These are phyloP conservation scores for Dinothrombium tinctorium DNA, from an alignment of 1,140 invertebrate genomes.

Conservation along the genomic window DNA sequence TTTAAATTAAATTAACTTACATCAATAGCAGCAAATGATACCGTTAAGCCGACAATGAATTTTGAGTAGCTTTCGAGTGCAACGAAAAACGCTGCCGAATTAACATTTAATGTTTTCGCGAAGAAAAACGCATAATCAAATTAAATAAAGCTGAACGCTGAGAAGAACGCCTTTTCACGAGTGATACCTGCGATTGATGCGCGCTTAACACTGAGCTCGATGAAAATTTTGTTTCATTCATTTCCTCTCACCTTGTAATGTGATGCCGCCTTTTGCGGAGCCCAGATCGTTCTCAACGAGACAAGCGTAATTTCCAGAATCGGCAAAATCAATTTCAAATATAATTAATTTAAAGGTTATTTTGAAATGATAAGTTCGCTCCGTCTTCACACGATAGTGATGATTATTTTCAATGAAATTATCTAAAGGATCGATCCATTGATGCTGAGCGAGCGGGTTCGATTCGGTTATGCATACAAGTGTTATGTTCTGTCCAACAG, in stretches of 20 bases:
- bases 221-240: too few species aligned
- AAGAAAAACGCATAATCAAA: too few species aligned
- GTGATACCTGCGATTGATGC: too few species aligned
- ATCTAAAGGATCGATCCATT: conserved; percentile 34
- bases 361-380: conserved; percentile 4
- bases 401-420: not conserved
- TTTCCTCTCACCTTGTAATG: conserved; percentile 4
- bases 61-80: too few species aligned
- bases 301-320: conserved; percentile 4
- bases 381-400: not conserved
- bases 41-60: too few species aligned
- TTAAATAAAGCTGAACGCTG: too few species aligned
- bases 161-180: too few species aligned
- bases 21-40: too few species aligned
- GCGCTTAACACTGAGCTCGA: too few species aligned
- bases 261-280: not conserved
- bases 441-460: conserved; percentile 67
- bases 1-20: too few species aligned
- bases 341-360: conserved; percentile 2
- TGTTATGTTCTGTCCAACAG: conserved; percentile 48
- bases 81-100: too few species aligned
- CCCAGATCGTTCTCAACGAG: conserved; percentile 1
- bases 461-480: conserved; percentile 71
- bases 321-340: not conserved
- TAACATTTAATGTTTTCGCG: too few species aligned